Percentiles rank a stretch among this genome's conserved stretches.
phyloP scores from a whole-genome alignment of 2,113 vertebrate genomes.

The Meriones unguiculatus region DNA sequence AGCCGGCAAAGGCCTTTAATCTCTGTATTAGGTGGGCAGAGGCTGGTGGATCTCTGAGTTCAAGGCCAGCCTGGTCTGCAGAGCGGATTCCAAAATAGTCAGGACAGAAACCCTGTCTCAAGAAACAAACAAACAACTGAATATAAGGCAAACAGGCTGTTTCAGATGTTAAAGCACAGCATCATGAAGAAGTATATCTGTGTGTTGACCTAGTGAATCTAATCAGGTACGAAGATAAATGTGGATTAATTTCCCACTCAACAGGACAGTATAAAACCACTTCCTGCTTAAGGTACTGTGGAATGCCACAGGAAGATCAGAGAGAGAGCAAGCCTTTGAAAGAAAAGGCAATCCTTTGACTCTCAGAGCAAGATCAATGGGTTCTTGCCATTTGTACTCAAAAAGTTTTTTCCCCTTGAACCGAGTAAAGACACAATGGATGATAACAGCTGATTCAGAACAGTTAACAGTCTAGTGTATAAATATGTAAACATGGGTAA shows the following conservation, averaged over 20 bases:
- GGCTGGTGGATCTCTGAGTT: background rate
- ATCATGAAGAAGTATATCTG: background rate
- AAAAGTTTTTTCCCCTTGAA: slow-evolving; percentile 67
- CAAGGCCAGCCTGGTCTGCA: background rate
- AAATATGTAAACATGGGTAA: slow-evolving; percentile 83
- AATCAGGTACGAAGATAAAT: slow-evolving; percentile 14
- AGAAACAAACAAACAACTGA: background rate
- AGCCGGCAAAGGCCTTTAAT: background rate
- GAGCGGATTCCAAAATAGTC: background rate
- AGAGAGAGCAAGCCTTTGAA: background rate
- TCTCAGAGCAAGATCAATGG: slow-evolving; percentile 31
- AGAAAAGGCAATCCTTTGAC: background rate
- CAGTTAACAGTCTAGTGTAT: slow-evolving; percentile 73
- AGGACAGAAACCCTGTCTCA: background rate
- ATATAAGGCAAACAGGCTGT: background rate
- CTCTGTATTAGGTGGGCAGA: background rate
- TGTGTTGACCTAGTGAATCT: background rate
- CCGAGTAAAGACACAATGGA: slow-evolving; percentile 72
- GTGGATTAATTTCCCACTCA: background rate
- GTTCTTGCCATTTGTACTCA: slow-evolving; percentile 25
- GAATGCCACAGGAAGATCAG: background rate
- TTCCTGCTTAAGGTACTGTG: slow-evolving; percentile 24
- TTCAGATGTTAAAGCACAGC: background rate
- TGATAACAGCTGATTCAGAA: slow-evolving; percentile 71
- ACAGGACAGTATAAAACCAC: background rate